These are phyloP conservation scores for Discoglossus pictus DNA, from an alignment of 2,797 vertebrate genomes.

Conservation along the genomic window DNA sequence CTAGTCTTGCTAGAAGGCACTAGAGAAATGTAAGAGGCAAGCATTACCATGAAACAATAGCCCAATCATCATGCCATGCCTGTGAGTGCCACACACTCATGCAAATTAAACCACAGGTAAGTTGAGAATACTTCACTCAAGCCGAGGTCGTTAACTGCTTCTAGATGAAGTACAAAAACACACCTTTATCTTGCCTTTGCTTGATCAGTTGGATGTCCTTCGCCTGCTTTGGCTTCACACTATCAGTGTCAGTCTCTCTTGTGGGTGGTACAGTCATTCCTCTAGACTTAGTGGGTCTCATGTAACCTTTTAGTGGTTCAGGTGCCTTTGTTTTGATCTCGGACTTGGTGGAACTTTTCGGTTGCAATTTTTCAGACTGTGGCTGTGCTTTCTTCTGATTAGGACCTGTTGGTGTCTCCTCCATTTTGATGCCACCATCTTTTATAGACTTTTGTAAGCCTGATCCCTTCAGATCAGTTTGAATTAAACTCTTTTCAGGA, in stretches of 20 bases:
- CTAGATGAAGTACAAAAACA: constrained; percentile 56
- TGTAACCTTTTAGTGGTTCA: constrained; percentile 69
- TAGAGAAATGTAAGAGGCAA: constrained; percentile 55
- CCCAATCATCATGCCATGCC: constrained; percentile 57
- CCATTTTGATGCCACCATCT: not conserved
- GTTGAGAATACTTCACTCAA: constrained; percentile 49
- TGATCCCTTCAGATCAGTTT: not conserved
- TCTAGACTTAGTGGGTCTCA: constrained; percentile 71
- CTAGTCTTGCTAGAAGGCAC: constrained; percentile 40
- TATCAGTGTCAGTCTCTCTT: constrained; percentile 44
- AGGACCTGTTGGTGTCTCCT: not conserved
- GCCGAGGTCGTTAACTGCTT: constrained; percentile 45
- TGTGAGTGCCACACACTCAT: constrained; percentile 51
- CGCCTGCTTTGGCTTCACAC: constrained; percentile 44
- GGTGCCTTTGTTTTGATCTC: constrained; percentile 51
- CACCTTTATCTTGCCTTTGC: constrained; percentile 58
- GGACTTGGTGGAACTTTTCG: constrained; percentile 47
- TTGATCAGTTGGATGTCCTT: constrained; percentile 36
- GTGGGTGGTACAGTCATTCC: constrained; percentile 49
- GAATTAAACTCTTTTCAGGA: no score
- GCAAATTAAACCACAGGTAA: constrained; percentile 52
- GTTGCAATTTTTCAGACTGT: not conserved
- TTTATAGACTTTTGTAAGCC: not conserved
- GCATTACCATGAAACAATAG: constrained; percentile 54
- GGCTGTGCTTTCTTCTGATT: not conserved